phyloP scores from a whole-genome alignment of 2,113 vertebrate species.

The Prunella fulvescens region DNA sequence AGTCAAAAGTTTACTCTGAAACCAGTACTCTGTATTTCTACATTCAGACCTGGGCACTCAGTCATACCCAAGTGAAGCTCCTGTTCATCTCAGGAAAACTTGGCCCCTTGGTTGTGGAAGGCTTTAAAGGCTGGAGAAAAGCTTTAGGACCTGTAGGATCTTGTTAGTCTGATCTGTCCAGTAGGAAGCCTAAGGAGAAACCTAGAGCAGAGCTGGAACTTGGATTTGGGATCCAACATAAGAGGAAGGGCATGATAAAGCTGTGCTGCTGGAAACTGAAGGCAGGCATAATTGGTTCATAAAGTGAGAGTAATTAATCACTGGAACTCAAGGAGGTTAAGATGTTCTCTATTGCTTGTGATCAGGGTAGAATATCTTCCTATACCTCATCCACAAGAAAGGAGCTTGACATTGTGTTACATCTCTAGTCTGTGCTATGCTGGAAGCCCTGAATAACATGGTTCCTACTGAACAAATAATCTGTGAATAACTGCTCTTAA shows the following conservation, averaged over 20 bases:
- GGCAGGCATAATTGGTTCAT: background rate
- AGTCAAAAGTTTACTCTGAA: background rate
- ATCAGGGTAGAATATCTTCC: background rate
- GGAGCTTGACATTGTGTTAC: background rate
- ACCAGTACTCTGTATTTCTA: background rate
- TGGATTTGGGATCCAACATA: background rate
- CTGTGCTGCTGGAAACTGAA: background rate
- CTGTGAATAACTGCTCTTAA: background rate
- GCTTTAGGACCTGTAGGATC: background rate
- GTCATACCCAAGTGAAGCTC: background rate
- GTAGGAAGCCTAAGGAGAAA: background rate
- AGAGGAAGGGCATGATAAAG: background rate
- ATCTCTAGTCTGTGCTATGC: background rate
- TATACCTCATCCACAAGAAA: background rate
- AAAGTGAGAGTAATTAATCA: background rate
- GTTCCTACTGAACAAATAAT: background rate
- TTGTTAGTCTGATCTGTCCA: background rate
- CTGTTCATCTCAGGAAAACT: accelerated
- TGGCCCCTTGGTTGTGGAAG: background rate
- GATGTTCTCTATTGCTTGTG: background rate
- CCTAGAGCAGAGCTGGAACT: background rate
- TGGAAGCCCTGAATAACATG: background rate
- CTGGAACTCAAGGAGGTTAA: background rate
- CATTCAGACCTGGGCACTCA: background rate
- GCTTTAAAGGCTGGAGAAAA: background rate